A percentile compares a stretch with the other conserved stretches of the same genome.
Evolutionary conservation across 1,140 invertebrate species (phyloP).

Genomic region (Aculops lycopersici): DNA sequence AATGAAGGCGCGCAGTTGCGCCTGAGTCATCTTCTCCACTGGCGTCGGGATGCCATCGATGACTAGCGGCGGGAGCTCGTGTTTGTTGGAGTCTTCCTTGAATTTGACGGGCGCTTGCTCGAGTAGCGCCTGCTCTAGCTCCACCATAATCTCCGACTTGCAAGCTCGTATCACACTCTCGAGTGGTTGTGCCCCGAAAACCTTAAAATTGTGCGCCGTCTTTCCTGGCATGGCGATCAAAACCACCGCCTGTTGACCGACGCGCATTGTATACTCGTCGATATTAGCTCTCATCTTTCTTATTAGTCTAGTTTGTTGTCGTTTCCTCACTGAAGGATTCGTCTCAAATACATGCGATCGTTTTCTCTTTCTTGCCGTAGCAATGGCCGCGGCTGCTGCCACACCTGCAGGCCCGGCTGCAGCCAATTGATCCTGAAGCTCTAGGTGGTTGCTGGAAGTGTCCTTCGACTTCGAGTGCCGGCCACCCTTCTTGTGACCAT

Average conservation of each 20-base stretch:
- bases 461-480: neutral
- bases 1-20: slow-evolving; percentile 75
- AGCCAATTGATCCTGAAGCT: neutral
- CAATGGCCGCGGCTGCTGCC: slow-evolving; percentile 78
- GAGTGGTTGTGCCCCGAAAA: slow-evolving; percentile 79
- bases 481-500: neutral
- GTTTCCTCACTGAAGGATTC: slow-evolving; percentile 75
- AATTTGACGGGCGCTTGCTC: slow-evolving; percentile 70
- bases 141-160: slow-evolving; percentile 61
- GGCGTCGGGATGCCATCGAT: slow-evolving; percentile 87
- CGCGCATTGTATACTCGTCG: slow-evolving; percentile 77
- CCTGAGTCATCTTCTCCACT: slow-evolving; percentile 95
- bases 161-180: slow-evolving; percentile 44
- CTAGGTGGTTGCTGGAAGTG: neutral
- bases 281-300: slow-evolving; percentile 48
- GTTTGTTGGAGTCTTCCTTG: slow-evolving; percentile 59
- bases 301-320: slow-evolving; percentile 72
- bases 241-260: slow-evolving; percentile 87
- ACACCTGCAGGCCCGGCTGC: slow-evolving; percentile 51
- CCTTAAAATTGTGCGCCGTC: slow-evolving; percentile 63
- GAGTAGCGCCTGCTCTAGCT: slow-evolving; percentile 59
- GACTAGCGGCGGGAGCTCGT: slow-evolving; percentile 72
- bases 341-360: slow-evolving; percentile 85
- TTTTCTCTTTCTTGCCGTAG: slow-evolving; percentile 75
- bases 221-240: slow-evolving; percentile 85